Base-by-base conservation (phyloP, 2,888 invertebrate genomes). In the Thymelicus acteon region DNA sequence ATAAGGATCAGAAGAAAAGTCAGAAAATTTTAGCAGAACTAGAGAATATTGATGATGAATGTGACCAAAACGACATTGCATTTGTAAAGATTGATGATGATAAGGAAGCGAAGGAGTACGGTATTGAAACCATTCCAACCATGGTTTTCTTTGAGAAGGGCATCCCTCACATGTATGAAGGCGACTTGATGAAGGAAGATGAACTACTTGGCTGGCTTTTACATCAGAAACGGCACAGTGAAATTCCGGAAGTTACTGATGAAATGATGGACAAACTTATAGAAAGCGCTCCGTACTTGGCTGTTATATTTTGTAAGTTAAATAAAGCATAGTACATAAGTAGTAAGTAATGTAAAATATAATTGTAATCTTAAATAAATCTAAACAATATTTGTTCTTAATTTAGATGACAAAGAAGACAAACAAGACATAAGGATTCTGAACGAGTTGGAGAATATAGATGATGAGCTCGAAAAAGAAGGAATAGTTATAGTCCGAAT, bases 31-130 rank as follows among this genome's bases (percentile, higher is more conserved):
- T 98, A 75, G 91, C 94, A 67, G 98, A 98, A 88, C 90, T 98
- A 80, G 98, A 98, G 90, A 98, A 98, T 85, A 98, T 98, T 79
- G 98, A 98, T 84, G 98, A 98, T 83, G 98, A 98, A 85, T 98
- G 98, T 89, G 98, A 98, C 87, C 97, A 97, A 83, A 97, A 98
- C 84, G 97, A 97, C 82, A 98, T 98, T 79, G 97, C 97, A 65
- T 98, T 98, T 85, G 98, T 98, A 7, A 98, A 98, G 89, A 98
- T 98, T 80, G 97, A 97, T 82, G 97, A 98, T 81, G 96, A 97
- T 75, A 96, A 96, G 72, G 97, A 98, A 88, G 98, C 98, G 52
- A 97, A 97, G 83, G 98, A 98, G 85, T 98, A 97, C 86, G 98
- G 98, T 74, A 97, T 98, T 79, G 97, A 98, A 78, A 90, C 93